Evolutionary conservation across 2,113 vertebrate species (phyloP), one percentile per base, ranked within the genome.

Genomic region (Chloropsis hardwickii): DNA sequence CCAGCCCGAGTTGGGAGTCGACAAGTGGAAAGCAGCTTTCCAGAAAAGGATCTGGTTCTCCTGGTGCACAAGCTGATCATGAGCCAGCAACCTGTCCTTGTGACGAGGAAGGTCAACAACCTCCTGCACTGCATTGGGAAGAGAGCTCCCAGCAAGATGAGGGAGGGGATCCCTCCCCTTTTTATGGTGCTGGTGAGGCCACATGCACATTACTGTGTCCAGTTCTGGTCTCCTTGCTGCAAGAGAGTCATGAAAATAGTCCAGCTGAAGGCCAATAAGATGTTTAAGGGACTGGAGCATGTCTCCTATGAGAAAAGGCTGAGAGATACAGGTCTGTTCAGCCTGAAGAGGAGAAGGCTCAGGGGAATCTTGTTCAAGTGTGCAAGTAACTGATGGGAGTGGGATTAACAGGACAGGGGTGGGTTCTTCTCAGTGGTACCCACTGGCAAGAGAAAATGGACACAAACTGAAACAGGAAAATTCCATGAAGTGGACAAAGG

Each of bases 1-100:
- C 13, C 21, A 64, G 44, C 4, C 25, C 0, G 1, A 67, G 10
- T 0, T 60, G 23, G 4, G 18, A 6, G 8, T 1, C 54, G 23
- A 44, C 14, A 60, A 44, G 27, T 51, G 33, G 9, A 69, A 60
- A 69, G 17, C 35, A 76, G 9, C 33, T 51, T 86, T 11, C 14
- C 53, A 77, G 62, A 45, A 84, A 33, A 51, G 27, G 45, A 17
- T 22, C 15, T 20, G 3, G 4, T 16, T 7, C 2, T 57, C 12
- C 28, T 35, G 12, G 21, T 47, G 23, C 14, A 21, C 9, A 45
- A 31, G 12, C 7, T 50, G 40, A 54, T 0, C 2, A 16, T 18
- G 19, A 73, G 14, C 7, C 65, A 69, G 11, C 15, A 62, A 25
- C 0, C 1, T 29, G 19, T 10, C 9, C 6, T 45, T 3, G 1